phyloP scores from a whole-genome alignment of 2,888 invertebrate genomes.

The Seladonia tumulorum region DNA sequence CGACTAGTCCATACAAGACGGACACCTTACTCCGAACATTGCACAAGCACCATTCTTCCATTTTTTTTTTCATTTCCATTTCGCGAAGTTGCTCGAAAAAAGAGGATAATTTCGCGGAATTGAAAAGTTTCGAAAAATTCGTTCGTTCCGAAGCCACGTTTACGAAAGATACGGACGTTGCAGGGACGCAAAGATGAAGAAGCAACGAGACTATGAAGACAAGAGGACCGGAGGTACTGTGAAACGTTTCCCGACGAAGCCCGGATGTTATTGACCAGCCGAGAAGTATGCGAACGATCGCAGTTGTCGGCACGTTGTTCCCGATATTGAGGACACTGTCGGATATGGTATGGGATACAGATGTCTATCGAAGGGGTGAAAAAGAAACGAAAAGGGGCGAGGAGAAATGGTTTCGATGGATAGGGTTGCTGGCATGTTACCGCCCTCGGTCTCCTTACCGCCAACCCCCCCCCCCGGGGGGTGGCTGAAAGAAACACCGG shows the following conservation, averaged over 20 bases:
- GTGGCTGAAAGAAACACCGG: not conserved
- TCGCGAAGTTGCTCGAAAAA: not conserved
- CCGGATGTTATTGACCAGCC: conserved; percentile 67
- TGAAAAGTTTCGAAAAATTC: not conserved
- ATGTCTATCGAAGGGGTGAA: conserved; percentile 46
- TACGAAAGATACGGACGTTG: not conserved
- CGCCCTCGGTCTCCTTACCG: conserved; percentile 9
- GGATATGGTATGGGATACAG: conserved; percentile 55
- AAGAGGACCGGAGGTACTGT: conserved; percentile 31
- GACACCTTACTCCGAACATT: not conserved
- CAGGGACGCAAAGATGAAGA: conserved; percentile 27
- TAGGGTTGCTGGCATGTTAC: conserved; percentile 47
- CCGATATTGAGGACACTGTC: conserved; percentile 54
- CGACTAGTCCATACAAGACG: not conserved
- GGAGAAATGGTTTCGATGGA: conserved; percentile 53
- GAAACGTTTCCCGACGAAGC: conserved; percentile 31
- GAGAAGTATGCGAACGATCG: conserved; percentile 49
- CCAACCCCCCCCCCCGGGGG: not conserved
- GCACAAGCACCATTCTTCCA: not conserved
- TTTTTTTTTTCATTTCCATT: conserved; percentile 1
- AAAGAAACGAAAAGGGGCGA: conserved; percentile 23
- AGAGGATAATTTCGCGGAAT: not conserved
- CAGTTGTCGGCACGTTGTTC: conserved; percentile 51
- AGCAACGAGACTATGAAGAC: conserved; percentile 54
- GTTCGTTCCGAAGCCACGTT: not conserved